Conservation (phyloP, 2,888 invertebrate genomes). For the Nomada ferruginata region DNA sequence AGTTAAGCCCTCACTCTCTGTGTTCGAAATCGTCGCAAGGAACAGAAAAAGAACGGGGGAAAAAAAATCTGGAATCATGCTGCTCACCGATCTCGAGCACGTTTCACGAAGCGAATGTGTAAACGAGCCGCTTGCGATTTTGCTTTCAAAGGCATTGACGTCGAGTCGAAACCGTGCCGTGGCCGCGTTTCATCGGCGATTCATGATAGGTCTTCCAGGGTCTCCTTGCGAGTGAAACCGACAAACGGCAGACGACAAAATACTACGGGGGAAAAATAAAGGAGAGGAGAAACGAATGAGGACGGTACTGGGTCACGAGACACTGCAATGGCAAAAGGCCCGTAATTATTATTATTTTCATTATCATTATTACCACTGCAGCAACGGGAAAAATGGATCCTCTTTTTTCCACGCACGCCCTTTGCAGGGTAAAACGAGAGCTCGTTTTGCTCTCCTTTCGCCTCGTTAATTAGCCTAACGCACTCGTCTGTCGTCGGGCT, state of each 20-base stretch:
- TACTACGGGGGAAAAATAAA: neutral
- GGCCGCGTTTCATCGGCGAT: conserved; percentile 66
- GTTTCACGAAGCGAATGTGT: neutral
- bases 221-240: conserved; percentile 38
- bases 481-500: conserved; percentile 1
- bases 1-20: conserved; percentile 21
- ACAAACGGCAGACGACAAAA: conserved; percentile 1
- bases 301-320: conserved; percentile 7
- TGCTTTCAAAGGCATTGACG: conserved; percentile 48
- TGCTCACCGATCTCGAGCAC: neutral
- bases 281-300: neutral
- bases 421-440: conserved; percentile 5
- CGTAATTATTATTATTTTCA: conserved; percentile 41
- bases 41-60: neutral
- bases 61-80: neutral
- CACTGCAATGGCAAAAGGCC: conserved; percentile 17
- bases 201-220: conserved; percentile 62
- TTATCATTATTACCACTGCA: conserved; percentile 40
- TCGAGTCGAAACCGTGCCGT: conserved; percentile 61
- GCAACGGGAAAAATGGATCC: conserved; percentile 42
- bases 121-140: conserved; percentile 33
- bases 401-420: neutral
- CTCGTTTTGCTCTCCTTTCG: conserved; percentile 26
- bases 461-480: conserved; percentile 37
- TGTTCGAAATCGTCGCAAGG: conserved; percentile 8